These are phyloP conservation scores for Cylindroiulus punctatus DNA, from an alignment of 2,888 invertebrate species.

Conservation along the genomic window DNA sequence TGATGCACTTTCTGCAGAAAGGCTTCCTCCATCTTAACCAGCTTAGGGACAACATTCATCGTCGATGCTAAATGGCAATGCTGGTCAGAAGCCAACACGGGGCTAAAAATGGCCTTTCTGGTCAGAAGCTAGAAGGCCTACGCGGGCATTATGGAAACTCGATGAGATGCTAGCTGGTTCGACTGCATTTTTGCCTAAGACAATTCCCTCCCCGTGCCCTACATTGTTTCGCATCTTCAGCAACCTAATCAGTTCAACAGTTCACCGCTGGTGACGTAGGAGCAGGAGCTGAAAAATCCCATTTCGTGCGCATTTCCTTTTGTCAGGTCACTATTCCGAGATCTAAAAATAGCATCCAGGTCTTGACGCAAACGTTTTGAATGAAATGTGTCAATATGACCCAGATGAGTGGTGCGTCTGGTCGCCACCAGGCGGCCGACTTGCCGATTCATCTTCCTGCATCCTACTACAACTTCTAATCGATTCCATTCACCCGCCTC, in stretches of 20 bases:
- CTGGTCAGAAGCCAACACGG: too few species aligned
- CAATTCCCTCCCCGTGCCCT: slow-evolving; percentile 41
- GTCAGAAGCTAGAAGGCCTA: slow-evolving; percentile 14
- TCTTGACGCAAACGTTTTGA: slow-evolving; percentile 53
- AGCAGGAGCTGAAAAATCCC: slow-evolving; percentile 47
- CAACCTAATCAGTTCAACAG: slow-evolving; percentile 51
- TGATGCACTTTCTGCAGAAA: not conserved
- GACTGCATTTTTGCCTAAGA: not conserved
- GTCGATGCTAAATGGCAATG: not conserved
- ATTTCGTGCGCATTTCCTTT: slow-evolving; percentile 44
- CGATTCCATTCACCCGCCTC: slow-evolving; percentile 50
- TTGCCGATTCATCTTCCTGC: not conserved
- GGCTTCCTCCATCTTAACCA: slow-evolving; percentile 25
- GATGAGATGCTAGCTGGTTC: slow-evolving; percentile 25
- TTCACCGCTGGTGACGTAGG: slow-evolving; percentile 40
- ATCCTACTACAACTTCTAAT: slow-evolving; percentile 50
- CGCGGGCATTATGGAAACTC: not conserved
- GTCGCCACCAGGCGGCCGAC: slow-evolving; percentile 37
- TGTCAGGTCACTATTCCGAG: slow-evolving; percentile 48
- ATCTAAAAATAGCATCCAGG: slow-evolving; percentile 54
- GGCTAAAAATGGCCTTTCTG: slow-evolving; percentile 7
- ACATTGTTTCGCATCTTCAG: slow-evolving; percentile 47
- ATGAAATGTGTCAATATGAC: slow-evolving; percentile 56
- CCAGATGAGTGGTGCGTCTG: slow-evolving; percentile 50
- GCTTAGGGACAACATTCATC: slow-evolving; percentile 46